phyloP scores from a whole-genome alignment of 2,888 invertebrate genomes.

The Tubulanus polymorphus region DNA sequence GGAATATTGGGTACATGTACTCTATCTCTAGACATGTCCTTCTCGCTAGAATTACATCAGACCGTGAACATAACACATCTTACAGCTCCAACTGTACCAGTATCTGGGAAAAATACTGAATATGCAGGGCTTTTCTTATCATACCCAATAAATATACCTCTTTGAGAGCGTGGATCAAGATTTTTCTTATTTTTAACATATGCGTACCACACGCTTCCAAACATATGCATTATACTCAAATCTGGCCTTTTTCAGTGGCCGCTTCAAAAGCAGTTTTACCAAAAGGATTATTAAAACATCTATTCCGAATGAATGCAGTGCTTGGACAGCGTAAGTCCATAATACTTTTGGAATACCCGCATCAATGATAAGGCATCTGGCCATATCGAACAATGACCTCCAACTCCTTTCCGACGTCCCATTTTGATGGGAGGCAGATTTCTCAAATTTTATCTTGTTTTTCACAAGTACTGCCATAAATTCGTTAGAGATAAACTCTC shows the following conservation, averaged over 20 bases:
- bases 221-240: slow-evolving; percentile 10
- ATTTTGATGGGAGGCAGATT: slow-evolving; percentile 12
- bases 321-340: background rate
- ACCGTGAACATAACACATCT: slow-evolving; percentile 6
- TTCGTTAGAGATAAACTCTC: background rate
- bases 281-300: slow-evolving; percentile 12
- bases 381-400: slow-evolving; percentile 9
- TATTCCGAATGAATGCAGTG: slow-evolving; percentile 15
- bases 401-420: slow-evolving; percentile 11
- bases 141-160: slow-evolving; percentile 12
- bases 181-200: slow-evolving; percentile 12
- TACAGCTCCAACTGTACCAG: background rate
- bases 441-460: slow-evolving; percentile 6
- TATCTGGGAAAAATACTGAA: slow-evolving; percentile 12
- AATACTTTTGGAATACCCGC: background rate
- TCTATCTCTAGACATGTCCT: no score
- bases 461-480: background rate
- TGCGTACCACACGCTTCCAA: slow-evolving; percentile 15
- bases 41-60: background rate
- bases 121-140: slow-evolving; percentile 12
- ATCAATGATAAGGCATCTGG: slow-evolving; percentile 10
- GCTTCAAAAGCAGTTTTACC: slow-evolving; percentile 10
- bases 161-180: slow-evolving; percentile 13
- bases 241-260: slow-evolving; percentile 12
- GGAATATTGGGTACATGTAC: no score